Evolutionary conservation across 2,113 vertebrate species (phyloP).

Genomic region (Leptosomus discolor): DNA sequence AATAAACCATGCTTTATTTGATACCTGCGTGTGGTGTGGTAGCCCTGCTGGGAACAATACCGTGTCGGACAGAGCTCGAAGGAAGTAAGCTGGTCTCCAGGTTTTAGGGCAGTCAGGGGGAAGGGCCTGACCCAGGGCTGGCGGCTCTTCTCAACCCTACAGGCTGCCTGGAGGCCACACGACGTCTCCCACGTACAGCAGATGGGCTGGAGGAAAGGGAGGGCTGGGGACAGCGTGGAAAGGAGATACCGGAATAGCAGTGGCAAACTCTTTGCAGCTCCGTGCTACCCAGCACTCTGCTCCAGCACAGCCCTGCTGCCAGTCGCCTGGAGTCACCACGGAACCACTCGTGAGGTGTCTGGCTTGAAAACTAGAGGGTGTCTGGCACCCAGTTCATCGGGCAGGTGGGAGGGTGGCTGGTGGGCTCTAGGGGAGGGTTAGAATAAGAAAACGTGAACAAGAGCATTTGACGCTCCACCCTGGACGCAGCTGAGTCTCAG

Average conservation of each 20-base stretch:
- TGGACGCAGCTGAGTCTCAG: background rate
- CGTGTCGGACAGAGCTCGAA: accelerated
- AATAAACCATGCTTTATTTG: constrained; percentile 51
- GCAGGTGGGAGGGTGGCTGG: background rate
- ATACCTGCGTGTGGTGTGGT: background rate
- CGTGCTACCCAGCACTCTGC: accelerated
- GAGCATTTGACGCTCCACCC: background rate
- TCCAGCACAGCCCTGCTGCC: too few species aligned
- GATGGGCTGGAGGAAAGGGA: background rate
- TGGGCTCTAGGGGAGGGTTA: background rate
- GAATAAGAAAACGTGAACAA: accelerated
- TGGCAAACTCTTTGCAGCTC: background rate
- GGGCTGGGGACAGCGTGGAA: background rate
- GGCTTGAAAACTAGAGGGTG: background rate
- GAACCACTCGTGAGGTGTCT: accelerated
- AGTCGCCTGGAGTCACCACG: accelerated
- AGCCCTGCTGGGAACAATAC: background rate
- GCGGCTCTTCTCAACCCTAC: accelerated
- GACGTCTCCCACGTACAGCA: accelerated
- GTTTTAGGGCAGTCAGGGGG: background rate
- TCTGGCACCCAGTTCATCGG: accelerated
- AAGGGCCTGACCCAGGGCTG: background rate
- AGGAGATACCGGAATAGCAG: background rate
- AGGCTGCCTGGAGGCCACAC: background rate
- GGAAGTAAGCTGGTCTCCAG: background rate